Evolutionary conservation across 2,888 invertebrate species (phyloP).

Genomic region (Oasisia sp.): DNA sequence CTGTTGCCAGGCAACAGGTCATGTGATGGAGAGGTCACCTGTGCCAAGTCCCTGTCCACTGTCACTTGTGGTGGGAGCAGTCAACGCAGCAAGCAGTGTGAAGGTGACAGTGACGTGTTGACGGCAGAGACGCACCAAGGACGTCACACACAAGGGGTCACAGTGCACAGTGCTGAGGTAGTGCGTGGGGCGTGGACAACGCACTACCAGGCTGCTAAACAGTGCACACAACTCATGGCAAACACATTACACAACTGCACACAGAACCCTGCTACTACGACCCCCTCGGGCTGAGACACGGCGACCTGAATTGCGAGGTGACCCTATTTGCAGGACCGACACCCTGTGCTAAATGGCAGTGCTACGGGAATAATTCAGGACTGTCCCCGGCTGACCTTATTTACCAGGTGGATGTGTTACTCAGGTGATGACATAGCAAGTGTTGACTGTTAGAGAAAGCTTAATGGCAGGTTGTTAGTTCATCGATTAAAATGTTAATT

Average conservation of each 20-base stretch:
- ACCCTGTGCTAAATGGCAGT: no score
- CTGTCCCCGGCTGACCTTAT: no score
- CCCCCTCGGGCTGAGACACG: no score
- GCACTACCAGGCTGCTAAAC: background rate
- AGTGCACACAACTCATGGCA: background rate
- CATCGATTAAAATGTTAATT: no score
- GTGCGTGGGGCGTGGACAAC: background rate
- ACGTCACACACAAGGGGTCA: background rate
- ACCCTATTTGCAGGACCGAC: no score
- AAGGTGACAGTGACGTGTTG: background rate
- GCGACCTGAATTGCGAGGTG: no score
- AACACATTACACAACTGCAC: background rate
- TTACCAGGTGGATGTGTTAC: no score
- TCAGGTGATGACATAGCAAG: no score
- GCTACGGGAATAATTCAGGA: no score
- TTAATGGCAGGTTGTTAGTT: no score
- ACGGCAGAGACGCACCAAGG: background rate
- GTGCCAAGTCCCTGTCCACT: background rate
- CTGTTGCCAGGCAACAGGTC: no score
- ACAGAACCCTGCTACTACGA: background rate
- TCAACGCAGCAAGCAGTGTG: background rate
- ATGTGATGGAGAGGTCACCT: background rate
- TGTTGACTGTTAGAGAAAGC: no score
- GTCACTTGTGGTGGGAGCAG: background rate
- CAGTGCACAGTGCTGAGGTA: background rate